Conservation (phyloP, 2,888 invertebrate species). For the Tenthredo distinguenda region DNA sequence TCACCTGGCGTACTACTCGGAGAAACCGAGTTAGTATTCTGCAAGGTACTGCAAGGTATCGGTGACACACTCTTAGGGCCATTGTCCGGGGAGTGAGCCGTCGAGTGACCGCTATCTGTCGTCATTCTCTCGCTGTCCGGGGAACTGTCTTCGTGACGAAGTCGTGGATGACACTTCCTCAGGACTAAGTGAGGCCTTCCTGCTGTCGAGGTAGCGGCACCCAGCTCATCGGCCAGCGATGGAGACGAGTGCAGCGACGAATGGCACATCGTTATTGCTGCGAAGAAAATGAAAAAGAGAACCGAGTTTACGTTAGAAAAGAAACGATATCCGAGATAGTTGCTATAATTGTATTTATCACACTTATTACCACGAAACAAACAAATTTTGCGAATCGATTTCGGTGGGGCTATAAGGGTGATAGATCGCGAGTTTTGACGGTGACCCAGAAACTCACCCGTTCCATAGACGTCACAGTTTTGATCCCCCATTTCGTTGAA, state of each 20-base stretch:
- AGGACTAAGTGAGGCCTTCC: constrained; percentile 71
- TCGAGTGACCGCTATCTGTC: constrained; percentile 94
- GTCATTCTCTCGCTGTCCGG: constrained; percentile 92
- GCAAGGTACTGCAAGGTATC: constrained; percentile 80
- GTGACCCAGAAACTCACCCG: constrained; percentile 1
- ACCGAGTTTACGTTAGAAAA: not conserved
- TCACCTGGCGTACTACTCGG: constrained; percentile 74
- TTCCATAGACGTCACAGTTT: not conserved
- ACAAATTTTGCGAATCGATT: not conserved
- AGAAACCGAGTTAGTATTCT: constrained; percentile 74
- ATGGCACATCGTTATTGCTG: constrained; percentile 61
- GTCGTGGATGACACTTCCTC: constrained; percentile 72
- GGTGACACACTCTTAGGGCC: constrained; percentile 93
- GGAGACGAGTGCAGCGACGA: constrained; percentile 76
- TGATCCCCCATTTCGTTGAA: not conserved
- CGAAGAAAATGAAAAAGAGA: not conserved
- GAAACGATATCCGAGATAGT: not conserved
- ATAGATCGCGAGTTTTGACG: not conserved
- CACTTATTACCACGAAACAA: not conserved
- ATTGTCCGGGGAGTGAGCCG: constrained; percentile 93
- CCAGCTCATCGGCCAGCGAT: constrained; percentile 86
- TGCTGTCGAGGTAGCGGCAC: constrained; percentile 70
- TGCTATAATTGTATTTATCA: not conserved
- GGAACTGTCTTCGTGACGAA: constrained; percentile 87
- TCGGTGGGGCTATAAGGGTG: not conserved